Base-by-base conservation (phyloP, 92 coral and sea anemone species). In the Epizoanthus illoricatus region DNA sequence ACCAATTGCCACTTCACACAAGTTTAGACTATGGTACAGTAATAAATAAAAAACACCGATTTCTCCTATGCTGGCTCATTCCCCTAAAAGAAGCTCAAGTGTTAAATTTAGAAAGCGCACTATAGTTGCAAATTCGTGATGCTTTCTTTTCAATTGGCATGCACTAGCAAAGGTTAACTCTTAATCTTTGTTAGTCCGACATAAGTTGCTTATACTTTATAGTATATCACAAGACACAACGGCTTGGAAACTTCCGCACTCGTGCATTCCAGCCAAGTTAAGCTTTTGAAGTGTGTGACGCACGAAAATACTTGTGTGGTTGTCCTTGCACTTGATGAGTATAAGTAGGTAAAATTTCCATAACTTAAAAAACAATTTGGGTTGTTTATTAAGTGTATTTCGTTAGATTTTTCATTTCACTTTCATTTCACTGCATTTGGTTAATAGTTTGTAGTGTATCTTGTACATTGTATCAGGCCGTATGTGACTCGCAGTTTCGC, bases 51-150 rank as follows among this genome's bases (percentile, higher is more conserved):
- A 24, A 18, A 68, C 15, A 33, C 16, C 45, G 6, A 13, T 66
- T 66, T 13, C 21, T 18, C 5, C 2, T n/a, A 4, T 68, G 3
- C 23, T 68, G 20, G 19, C 45, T 16, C 1, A 2, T 19, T 17
- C 10, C 39, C 42, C 23, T 41, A 11, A 13, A 18, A 13, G 17
- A 20, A 0, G 47, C 19, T 7, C 5, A 40, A 39, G 23, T 39
- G 21, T 19, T 68, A 9, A 15, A 2, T 7, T 10, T 5, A 40
- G 43, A 66, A 66, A 24, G 68, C 43, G 36, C 17, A 7, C 65
- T 17, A 33, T 21, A 17, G 16, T 15, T 7, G 3, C n/a, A 19
- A 52, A 52, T 75, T 59, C 80, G 80, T 75, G 80, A 75, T 75
- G 47, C 13, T 39, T 76, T 20, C n/a, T 33, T 16, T 41, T 39